Conservation (phyloP, 1,140 invertebrate genomes). For the Metopolophium dirhodum region DNA sequence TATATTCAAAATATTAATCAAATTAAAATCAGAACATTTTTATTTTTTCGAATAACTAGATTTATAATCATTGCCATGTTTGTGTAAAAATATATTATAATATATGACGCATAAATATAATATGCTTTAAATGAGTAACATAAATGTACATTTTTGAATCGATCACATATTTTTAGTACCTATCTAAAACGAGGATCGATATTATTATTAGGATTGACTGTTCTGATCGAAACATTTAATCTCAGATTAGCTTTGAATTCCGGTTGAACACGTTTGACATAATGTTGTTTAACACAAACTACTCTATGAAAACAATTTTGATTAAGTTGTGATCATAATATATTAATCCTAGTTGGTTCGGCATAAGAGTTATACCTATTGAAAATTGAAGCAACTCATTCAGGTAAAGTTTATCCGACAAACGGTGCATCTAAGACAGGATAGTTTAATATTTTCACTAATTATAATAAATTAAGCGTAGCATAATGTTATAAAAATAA, state of each 20-base stretch:
- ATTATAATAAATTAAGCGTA: neutral
- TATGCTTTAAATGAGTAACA: too few species aligned
- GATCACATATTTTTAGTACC: too few species aligned
- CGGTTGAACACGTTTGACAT: neutral
- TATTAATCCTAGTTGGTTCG: neutral
- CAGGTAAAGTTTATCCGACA: neutral
- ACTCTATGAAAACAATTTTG: neutral
- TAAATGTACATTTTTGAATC: too few species aligned
- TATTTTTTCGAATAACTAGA: too few species aligned
- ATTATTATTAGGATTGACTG: neutral
- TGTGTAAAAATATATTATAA: too few species aligned
- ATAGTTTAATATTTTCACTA: neutral
- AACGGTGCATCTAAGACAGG: neutral
- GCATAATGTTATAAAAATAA: neutral
- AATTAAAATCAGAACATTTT: too few species aligned
- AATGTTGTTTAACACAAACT: neutral
- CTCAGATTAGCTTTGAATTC: neutral
- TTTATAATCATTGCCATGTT: too few species aligned
- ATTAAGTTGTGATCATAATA: neutral
- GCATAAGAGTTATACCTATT: neutral
- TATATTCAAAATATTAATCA: too few species aligned
- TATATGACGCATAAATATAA: too few species aligned
- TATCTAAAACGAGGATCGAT: neutral
- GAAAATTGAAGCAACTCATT: neutral
- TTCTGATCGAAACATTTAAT: neutral